Evolutionary conservation across 2,113 vertebrate species (phyloP).

Genomic region (Pluvianellus socialis): DNA sequence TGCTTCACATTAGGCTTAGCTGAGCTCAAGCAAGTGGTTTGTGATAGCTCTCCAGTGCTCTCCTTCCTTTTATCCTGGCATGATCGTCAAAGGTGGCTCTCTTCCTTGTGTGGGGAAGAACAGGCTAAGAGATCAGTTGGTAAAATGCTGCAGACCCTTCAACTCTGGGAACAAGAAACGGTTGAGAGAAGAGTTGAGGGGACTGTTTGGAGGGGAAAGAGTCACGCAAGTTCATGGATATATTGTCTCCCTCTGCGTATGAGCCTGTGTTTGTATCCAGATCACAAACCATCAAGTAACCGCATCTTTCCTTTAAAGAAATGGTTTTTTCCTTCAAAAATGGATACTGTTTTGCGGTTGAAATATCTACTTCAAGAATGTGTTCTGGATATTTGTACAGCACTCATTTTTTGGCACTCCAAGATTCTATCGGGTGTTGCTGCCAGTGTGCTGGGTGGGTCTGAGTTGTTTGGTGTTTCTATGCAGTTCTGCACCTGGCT

Average conservation of each 20-base stretch:
- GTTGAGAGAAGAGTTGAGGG: background rate
- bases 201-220: background rate
- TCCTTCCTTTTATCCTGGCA: background rate
- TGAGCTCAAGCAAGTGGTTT: background rate
- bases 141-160: background rate
- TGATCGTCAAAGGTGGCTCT: background rate
- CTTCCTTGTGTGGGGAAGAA: background rate
- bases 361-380: background rate
- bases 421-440: fast-evolving
- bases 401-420: background rate
- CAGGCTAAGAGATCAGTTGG: background rate
- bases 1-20: background rate
- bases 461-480: background rate
- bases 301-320: background rate
- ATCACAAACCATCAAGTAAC: background rate
- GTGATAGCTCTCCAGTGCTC: background rate
- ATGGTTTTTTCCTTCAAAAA: background rate
- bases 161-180: background rate
- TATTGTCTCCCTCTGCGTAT: background rate
- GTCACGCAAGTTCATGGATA: background rate
- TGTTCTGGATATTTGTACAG: background rate
- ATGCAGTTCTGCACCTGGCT: background rate
- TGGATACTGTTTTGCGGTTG: background rate
- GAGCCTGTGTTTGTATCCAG: background rate
- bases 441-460: background rate